Evolutionary conservation across 2,797 vertebrate genomes (phyloP).

Genomic region (Martes flavigula): DNA sequence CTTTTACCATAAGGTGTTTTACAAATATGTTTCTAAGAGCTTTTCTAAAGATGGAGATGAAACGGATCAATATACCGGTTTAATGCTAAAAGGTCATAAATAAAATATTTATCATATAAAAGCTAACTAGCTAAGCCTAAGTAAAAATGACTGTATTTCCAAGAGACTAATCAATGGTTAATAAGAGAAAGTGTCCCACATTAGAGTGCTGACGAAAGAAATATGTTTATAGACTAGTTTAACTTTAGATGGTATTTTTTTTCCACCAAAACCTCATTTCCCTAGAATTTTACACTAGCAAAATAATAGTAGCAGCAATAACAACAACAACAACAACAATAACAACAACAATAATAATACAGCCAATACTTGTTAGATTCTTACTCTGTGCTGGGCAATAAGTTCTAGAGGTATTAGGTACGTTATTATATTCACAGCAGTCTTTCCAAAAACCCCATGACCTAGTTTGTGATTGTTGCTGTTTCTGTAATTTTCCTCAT

Average conservation of each 20-base stretch:
- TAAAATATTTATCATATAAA: constrained; percentile 51
- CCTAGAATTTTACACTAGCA: not conserved
- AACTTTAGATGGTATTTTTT: not conserved
- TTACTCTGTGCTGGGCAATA: not conserved
- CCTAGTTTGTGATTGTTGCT: not conserved
- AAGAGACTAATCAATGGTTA: not conserved
- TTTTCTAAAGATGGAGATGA: constrained; percentile 10
- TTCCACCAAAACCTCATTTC: not conserved
- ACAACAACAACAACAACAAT: not conserved
- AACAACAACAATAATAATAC: not conserved
- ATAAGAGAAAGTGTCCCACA: not conserved
- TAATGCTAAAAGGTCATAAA: not conserved
- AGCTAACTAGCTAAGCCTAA: not conserved
- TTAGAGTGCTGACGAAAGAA: not conserved
- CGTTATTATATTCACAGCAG: not conserved
- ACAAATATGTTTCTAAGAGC: constrained; percentile 33
- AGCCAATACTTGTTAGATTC: not conserved
- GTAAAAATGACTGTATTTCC: not conserved
- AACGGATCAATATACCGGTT: not conserved
- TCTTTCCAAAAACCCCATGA: not conserved
- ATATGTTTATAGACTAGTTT: not conserved
- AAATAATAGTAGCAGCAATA: not conserved
- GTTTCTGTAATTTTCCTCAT: not conserved
- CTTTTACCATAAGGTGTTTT: not conserved
- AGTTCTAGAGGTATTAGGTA: not conserved